Evolutionary conservation across 2,888 invertebrate genomes (phyloP), one percentile per base, ranked within the genome.

Genomic region (Nezara viridula): DNA sequence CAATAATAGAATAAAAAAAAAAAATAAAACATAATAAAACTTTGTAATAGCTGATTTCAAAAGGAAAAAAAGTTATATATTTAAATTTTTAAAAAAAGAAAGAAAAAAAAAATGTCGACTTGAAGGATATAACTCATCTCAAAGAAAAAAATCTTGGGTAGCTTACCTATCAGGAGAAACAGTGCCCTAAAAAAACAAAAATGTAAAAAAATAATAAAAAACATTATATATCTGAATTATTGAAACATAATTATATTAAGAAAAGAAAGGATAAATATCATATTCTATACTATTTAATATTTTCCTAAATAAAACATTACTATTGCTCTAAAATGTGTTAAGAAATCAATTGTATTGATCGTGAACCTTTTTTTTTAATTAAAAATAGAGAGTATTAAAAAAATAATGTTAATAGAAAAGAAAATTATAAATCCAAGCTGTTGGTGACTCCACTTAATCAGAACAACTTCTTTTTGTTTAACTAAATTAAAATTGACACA

Each of bases 131-230:
- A 81, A 40, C 44, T 24, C 81, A 44, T 81, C n/a, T n/a, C 32
- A 37, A 37, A 73, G 37, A 73, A 81, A 81, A 81, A 81, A 81
- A 81, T 81, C 81, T 81, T 81, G 81, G 9, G 86, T 86, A 32
- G 60, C 86, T 86, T 86, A 86, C 86, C 86, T 86, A 86, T 86
- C 86, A 14, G 86, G 50, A 55, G 52, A 55, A 37, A 50, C 86
- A 55, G 52, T 19, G 86, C 52, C 86, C 86, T 86, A 86, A 40
- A 86, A 86, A 49, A 86, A 19, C 44, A 85, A 44, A 85, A 86
- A 12, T 32, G 24, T 60, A 86, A 86, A 86, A 52, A 40, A 55
- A 55, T 55, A 40, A 86, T 86, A 81, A 44, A 81, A 44, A 44
- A 44, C 24, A n/a, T 44, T 44, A 44, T 81, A 44, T n/a, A 44